phyloP scores from a whole-genome alignment of 1,140 invertebrate species.

The Apis laboriosa region DNA sequence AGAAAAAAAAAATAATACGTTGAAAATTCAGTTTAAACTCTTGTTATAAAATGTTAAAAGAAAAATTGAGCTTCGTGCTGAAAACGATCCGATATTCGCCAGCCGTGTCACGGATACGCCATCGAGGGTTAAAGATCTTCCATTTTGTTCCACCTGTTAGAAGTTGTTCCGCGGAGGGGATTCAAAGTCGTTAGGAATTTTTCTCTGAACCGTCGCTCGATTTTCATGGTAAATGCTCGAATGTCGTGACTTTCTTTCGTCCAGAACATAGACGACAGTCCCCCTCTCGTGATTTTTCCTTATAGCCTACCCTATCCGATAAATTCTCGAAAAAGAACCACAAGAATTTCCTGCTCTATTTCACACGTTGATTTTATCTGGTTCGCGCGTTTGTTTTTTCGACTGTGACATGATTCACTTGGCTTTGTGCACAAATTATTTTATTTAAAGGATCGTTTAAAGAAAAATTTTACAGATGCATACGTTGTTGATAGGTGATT shows the following conservation, averaged over 20 bases:
- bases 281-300: background rate
- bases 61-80: background rate
- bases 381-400: background rate
- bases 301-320: background rate
- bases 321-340: background rate
- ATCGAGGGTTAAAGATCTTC: conserved; percentile 5
- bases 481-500: no score
- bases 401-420: background rate
- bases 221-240: background rate
- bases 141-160: conserved; percentile 24
- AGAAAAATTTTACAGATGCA: no score
- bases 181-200: conserved; percentile 23
- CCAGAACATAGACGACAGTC: background rate
- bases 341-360: conserved; percentile 13
- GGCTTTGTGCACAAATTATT: background rate
- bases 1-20: background rate
- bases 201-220: background rate
- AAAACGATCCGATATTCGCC: conserved; percentile 1
- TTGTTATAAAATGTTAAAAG: background rate
- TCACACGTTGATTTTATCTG: background rate
- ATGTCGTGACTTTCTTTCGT: background rate
- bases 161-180: background rate
- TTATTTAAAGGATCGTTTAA: background rate
- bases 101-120: conserved; percentile 7
- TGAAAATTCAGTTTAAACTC: background rate